Evolutionary conservation across 1,140 invertebrate species (phyloP).

Genomic region (Stegodyphus dumicola): DNA sequence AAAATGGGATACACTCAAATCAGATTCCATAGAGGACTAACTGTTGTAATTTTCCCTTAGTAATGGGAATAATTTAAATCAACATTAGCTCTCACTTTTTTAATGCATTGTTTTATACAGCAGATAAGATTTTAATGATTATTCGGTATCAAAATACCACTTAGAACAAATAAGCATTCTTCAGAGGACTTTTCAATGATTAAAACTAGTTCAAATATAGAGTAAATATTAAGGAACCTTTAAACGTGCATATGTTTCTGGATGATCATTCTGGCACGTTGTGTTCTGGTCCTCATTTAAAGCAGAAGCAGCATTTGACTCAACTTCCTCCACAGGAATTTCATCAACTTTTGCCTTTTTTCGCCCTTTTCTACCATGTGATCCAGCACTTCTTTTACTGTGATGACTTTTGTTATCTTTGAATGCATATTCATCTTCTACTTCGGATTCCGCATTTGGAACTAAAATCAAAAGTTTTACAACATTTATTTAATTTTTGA

Average conservation of each 20-base stretch:
- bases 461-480: too few species aligned
- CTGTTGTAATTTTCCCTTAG: not conserved
- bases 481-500: too few species aligned
- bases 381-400: not conserved
- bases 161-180: not conserved
- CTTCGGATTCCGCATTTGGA: not conserved
- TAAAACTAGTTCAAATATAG: not conserved
- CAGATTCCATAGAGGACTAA: too few species aligned
- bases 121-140: not conserved
- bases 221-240: constrained; percentile 9
- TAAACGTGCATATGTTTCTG: not conserved
- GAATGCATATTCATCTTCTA: constrained; percentile 11
- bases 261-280: not conserved
- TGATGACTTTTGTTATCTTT: not conserved
- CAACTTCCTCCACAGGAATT: not conserved
- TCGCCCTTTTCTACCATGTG: not conserved
- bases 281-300: not conserved
- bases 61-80: not conserved
- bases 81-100: not conserved
- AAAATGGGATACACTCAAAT: too few species aligned
- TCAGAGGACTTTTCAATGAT: not conserved
- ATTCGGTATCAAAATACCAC: not conserved
- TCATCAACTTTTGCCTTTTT: not conserved
- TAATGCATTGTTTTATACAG: not conserved
- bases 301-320: too few species aligned